These are phyloP conservation scores for Ephestia elutella DNA, from an alignment of 1,140 invertebrate species.

Conservation along the genomic window DNA sequence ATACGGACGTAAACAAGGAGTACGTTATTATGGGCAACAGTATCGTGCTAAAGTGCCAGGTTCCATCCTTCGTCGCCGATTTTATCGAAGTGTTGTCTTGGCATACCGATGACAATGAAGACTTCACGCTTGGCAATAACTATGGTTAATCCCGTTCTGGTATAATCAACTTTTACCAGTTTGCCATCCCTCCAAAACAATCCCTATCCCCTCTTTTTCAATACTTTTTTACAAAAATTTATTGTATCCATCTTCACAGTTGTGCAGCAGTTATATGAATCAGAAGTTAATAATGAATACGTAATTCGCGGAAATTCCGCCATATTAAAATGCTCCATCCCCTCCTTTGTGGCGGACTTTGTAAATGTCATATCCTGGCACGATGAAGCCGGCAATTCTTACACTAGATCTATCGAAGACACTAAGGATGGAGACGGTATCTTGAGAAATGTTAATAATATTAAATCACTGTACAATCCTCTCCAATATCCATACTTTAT, in stretches of 20 bases:
- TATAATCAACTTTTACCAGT: constrained; percentile 7
- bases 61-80: constrained; percentile 93
- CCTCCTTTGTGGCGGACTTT: constrained; percentile 94
- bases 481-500: neutral
- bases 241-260: constrained; percentile 74
- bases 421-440: constrained; percentile 77
- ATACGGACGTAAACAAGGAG: constrained; percentile 93
- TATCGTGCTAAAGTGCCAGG: constrained; percentile 94
- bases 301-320: constrained; percentile 93
- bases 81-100: constrained; percentile 91
- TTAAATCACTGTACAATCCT: neutral
- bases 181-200: constrained; percentile 4
- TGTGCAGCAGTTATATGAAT: constrained; percentile 90
- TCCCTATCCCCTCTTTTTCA: constrained; percentile 4
- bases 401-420: constrained; percentile 72
- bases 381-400: constrained; percentile 79
- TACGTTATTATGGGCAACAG: constrained; percentile 95
- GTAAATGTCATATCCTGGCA: constrained; percentile 92
- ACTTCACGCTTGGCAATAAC: constrained; percentile 76
- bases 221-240: constrained; percentile 14
- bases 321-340: constrained; percentile 92
- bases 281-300: constrained; percentile 93
- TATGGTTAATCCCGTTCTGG: constrained; percentile 75
- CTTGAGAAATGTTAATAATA: neutral
- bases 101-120: constrained; percentile 87